phyloP scores from a whole-genome alignment of 1,140 invertebrate genomes.

The Bombus breviceps region DNA sequence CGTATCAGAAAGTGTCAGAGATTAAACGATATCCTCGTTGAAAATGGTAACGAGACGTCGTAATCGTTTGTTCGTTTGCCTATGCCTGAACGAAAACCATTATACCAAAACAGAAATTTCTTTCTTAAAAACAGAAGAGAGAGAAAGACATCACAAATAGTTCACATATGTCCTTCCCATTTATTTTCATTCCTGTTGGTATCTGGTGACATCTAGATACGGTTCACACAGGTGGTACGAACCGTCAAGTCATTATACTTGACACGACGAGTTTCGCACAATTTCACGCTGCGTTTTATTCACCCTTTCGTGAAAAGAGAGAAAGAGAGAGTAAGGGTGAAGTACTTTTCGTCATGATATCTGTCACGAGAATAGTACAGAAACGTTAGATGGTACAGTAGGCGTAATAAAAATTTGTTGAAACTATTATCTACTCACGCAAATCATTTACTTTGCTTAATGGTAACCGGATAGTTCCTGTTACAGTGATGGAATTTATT shows the following conservation, averaged over 20 bases:
- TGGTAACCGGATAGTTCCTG: too few relatives aligned
- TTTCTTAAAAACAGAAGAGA: too few relatives aligned
- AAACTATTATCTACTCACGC: background rate
- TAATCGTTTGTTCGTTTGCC: background rate
- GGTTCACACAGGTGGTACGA: background rate
- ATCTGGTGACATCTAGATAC: background rate
- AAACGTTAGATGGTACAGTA: background rate
- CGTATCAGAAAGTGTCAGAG: conserved; percentile 1
- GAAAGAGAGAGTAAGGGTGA: background rate
- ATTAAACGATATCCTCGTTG: conserved; percentile 36
- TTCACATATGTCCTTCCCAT: background rate
- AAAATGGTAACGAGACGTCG: conserved; percentile 23
- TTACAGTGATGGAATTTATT: too few relatives aligned
- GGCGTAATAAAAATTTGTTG: background rate
- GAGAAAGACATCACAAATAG: background rate
- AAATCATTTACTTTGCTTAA: too few relatives aligned
- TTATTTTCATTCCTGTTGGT: background rate
- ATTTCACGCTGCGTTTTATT: conserved; percentile 33
- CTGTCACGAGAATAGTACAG: background rate
- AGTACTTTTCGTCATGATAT: background rate
- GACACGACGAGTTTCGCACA: conserved; percentile 19
- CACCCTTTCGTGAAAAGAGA: conserved; percentile 4
- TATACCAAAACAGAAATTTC: background rate
- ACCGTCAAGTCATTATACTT: conserved; percentile 37
- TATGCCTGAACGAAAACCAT: background rate